Base-by-base conservation (phyloP, 1,140 invertebrate species). In the Pseudomyrmex sp. region DNA sequence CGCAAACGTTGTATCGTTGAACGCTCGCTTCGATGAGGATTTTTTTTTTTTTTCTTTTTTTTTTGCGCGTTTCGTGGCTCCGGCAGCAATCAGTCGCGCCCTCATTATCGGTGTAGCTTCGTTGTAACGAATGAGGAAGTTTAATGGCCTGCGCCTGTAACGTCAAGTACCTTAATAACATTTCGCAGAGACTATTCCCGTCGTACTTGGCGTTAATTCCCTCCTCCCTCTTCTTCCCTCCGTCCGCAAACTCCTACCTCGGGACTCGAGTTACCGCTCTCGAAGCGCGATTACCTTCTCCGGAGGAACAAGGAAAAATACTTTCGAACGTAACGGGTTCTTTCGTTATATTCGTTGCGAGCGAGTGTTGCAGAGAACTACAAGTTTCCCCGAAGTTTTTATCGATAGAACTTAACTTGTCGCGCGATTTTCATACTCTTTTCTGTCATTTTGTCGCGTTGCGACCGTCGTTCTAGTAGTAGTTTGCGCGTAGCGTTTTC, bases 261-360 rank as follows among this genome's bases (percentile, higher is more conserved):
- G 58, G 8, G 48, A 74, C 18, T 59, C 9, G 73, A 73, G 56
- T 59, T 82, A 82, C 44, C 46, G 35, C 70, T 35, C 35, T 35
- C 35, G 35, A 4, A 46, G 52, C 59, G 69, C 69, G 56, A 82
- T 82, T 82, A 82, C 23, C 26, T 73, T 9, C 54, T 10, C 35
- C 0, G 26, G 35, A 23, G 23, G 15, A 73, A 82, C 46, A 26
- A 23, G 79, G 46, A 82, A 82, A 82, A 82, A 74, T 82, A 75
- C 58, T 63, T 48, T 12, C 18, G 5, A 20, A 12, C 23, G 52
- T 15, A 61, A 73, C n/a, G 35, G 35, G 59, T 61, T 61, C 68
- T 74, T 62, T 54, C 69, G 69, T 82, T 75, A 82, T 54, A 82
- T 74, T 74, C 56, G 58, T 62, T 70, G 61, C 58, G 79, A 82